phyloP scores from a whole-genome alignment of 1,140 invertebrate species.

The Delia radicum region DNA sequence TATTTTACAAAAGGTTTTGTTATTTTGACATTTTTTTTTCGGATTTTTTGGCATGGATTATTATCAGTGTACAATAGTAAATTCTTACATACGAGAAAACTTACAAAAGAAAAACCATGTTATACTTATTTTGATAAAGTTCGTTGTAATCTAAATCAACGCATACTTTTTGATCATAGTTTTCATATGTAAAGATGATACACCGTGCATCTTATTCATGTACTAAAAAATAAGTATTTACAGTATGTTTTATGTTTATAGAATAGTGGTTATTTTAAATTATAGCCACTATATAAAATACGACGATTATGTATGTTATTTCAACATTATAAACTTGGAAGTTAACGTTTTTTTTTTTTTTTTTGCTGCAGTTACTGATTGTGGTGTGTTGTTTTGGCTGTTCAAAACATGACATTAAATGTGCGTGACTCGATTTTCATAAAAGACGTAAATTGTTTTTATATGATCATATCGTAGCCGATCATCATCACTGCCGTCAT shows the following conservation, averaged over 20 bases:
- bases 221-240: neutral
- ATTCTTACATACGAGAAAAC: too few species aligned
- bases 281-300: conserved; percentile 19
- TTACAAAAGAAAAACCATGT: too few species aligned
- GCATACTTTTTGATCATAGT: neutral
- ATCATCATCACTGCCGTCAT: neutral
- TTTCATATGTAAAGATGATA: neutral
- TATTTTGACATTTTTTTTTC: too few species aligned
- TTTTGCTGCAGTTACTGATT: neutral
- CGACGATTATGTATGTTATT: conserved; percentile 20
- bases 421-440: conserved; percentile 30
- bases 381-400: neutral
- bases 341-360: neutral
- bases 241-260: neutral
- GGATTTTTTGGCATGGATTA: too few species aligned
- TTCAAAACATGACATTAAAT: conserved; percentile 28
- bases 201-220: too few species aligned
- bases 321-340: conserved; percentile 19
- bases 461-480: conserved; percentile 11
- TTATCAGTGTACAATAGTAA: too few species aligned
- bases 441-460: conserved; percentile 19
- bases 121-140: too few species aligned
- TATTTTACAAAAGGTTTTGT: too few species aligned
- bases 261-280: conserved; percentile 19
- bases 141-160: too few species aligned